phyloP scores from a whole-genome alignment of 2,797 vertebrate species.

The Ciconia nigra region DNA sequence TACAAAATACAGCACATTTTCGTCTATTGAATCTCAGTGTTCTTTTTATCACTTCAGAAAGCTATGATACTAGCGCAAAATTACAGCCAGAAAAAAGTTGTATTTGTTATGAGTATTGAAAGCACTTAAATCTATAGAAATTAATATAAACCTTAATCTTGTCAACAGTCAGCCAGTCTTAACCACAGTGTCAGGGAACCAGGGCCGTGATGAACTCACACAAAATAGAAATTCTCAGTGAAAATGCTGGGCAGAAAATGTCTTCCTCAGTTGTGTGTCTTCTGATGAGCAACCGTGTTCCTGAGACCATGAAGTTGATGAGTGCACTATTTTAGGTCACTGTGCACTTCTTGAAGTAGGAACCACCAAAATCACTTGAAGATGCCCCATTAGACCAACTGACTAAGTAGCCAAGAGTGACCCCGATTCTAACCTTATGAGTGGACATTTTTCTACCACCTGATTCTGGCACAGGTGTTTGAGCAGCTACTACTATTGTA shows the following conservation, averaged over 20 bases:
- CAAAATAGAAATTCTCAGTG: background rate
- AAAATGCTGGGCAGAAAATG: background rate
- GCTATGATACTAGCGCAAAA: background rate
- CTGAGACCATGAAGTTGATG: background rate
- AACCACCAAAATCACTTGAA: background rate
- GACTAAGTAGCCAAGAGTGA: background rate
- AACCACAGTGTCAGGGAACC: background rate
- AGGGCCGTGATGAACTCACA: background rate
- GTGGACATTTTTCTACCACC: background rate
- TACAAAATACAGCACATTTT: background rate
- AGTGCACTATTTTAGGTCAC: background rate
- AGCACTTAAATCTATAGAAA: background rate
- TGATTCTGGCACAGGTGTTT: background rate
- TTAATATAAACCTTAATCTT: background rate
- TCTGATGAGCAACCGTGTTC: background rate
- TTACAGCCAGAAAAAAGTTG: background rate
- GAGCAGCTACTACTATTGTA: background rate
- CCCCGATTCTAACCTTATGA: background rate
- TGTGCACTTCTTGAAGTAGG: background rate
- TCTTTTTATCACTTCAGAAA: background rate
- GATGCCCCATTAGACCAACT: background rate
- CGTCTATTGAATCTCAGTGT: background rate
- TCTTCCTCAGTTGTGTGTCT: background rate
- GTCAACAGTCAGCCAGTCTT: background rate
- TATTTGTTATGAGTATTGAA: background rate